phyloP scores from a whole-genome alignment of 2,113 vertebrate genomes.

The Mola mola region DNA sequence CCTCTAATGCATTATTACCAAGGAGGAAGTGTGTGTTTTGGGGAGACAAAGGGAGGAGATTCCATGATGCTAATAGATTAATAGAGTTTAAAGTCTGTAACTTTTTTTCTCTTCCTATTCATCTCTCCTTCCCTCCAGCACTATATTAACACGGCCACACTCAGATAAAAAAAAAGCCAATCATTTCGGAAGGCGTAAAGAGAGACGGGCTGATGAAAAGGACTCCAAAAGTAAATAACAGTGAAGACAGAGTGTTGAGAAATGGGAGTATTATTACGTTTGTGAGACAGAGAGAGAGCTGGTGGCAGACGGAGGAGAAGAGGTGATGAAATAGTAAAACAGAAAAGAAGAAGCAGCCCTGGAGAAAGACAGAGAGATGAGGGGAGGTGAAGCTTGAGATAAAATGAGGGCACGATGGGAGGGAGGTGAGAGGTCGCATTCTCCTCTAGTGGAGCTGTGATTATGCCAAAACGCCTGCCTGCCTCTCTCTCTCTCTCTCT shows the following conservation, averaged over 20 bases:
- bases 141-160: conserved; percentile 4
- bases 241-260: background rate
- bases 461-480: conserved; percentile 48
- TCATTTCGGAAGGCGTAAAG: conserved; percentile 42
- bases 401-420: conserved; percentile 47
- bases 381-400: conserved; percentile 25
- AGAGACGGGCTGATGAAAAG: conserved; percentile 6
- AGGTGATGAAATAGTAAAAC: conserved; percentile 64
- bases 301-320: conserved; percentile 23
- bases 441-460: conserved; percentile 42
- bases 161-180: conserved; percentile 12
- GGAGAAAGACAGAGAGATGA: conserved; percentile 41
- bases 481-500: conserved; percentile 1
- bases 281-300: conserved; percentile 1
- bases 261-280: background rate
- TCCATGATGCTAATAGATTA: conserved; percentile 22
- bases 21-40: conserved; percentile 14
- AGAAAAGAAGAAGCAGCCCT: conserved; percentile 47
- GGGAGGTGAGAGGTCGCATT: conserved; percentile 46
- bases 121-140: background rate
- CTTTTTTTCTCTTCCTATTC: background rate
- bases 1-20: conserved; percentile 27
- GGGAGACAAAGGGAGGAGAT: background rate
- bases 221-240: conserved; percentile 21
- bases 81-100: background rate